Percentiles rank a stretch among this genome's conserved stretches.
These are phyloP conservation scores for Anoura caudifer DNA, from an alignment of 2,113 vertebrate genomes.

Conservation along the genomic window DNA sequence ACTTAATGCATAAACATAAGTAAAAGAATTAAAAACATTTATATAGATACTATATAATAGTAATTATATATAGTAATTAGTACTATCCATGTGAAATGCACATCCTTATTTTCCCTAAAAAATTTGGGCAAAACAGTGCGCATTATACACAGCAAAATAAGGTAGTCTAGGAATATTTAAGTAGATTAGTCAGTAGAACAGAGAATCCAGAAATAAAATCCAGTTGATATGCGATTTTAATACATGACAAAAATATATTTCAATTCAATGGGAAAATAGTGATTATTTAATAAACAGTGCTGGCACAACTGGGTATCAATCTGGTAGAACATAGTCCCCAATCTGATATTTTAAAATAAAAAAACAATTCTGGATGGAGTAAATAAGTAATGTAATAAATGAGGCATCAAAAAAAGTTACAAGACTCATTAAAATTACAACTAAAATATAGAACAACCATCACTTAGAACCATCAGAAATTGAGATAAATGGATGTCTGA, in stretches of 20 bases:
- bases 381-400: conserved; percentile 39
- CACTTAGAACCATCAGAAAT: too few species aligned
- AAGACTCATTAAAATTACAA: too few species aligned
- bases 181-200: not conserved
- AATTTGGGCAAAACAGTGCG: too few species aligned
- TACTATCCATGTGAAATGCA: too few species aligned
- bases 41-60: too few species aligned
- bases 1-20: too few species aligned
- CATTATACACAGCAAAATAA: too few species aligned
- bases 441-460: too few species aligned
- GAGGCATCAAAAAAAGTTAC: not conserved
- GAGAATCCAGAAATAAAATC: not conserved
- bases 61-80: too few species aligned
- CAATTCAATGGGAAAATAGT: not conserved
- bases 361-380: conserved; percentile 42
- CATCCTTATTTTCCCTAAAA: too few species aligned
- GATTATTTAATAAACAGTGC: not conserved
- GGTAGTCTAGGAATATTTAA: not conserved
- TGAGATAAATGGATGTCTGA: too few species aligned
- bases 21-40: too few species aligned
- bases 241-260: not conserved
- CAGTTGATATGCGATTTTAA: not conserved
- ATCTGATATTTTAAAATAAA: conserved; percentile 11
- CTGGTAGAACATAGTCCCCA: not conserved
- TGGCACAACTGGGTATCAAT: conserved; percentile 14